phyloP scores from a whole-genome alignment of 2,888 invertebrate genomes.

The Rosalia funebris region DNA sequence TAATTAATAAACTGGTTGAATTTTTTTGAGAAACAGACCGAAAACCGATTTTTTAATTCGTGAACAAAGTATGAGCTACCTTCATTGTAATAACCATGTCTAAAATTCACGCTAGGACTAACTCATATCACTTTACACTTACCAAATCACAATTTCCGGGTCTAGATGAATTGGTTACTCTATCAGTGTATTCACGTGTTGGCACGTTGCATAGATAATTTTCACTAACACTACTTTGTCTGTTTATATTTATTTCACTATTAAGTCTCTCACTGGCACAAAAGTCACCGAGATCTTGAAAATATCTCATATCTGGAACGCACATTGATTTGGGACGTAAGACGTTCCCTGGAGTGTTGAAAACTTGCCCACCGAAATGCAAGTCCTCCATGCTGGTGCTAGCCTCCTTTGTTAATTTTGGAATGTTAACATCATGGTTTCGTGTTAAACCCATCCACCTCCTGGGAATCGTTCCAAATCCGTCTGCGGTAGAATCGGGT shows the following conservation, averaged over 20 bases:
- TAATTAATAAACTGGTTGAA: no score
- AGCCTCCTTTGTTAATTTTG: constrained; percentile 63
- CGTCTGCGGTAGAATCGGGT: constrained; percentile 47
- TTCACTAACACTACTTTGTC: constrained; percentile 30
- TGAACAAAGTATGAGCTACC: no score
- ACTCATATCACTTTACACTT: no score
- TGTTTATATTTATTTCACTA: constrained; percentile 33
- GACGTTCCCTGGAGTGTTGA: constrained; percentile 65
- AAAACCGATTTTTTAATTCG: no score
- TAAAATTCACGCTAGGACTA: no score
- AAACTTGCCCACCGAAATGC: constrained; percentile 13
- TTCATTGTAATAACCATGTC: no score
- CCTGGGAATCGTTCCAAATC: constrained; percentile 54
- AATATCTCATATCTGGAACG: constrained; percentile 51
- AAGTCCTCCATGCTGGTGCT: constrained; percentile 68
- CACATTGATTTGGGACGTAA: constrained; percentile 65
- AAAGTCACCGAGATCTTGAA: constrained; percentile 35
- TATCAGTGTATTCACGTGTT: constrained; percentile 18
- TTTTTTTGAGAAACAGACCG: no score
- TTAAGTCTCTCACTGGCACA: constrained; percentile 29
- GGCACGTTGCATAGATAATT: constrained; percentile 27
- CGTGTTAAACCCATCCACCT: constrained; percentile 55
- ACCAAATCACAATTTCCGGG: constrained; percentile 35
- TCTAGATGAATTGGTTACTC: constrained; percentile 23
- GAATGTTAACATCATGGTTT: constrained; percentile 39